Percentiles rank a stretch among this genome's conserved stretches.
These are phyloP conservation scores for Hypomecis atomaria DNA, from an alignment of 2,888 invertebrate species.

Conservation along the genomic window DNA sequence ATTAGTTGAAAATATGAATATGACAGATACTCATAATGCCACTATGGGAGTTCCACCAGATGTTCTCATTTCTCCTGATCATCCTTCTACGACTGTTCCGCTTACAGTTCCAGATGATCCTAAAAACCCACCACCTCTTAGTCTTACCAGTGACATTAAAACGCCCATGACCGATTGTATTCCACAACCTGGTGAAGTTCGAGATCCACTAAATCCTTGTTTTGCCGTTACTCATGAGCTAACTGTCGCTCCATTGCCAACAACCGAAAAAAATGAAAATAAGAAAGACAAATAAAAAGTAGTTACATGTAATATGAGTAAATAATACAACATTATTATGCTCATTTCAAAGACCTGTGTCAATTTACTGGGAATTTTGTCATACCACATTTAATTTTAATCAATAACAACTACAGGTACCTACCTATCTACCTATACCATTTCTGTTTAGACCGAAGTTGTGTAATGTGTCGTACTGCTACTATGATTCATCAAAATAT, in stretches of 20 bases:
- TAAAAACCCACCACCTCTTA: slow-evolving; percentile 57
- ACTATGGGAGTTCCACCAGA: slow-evolving; percentile 38
- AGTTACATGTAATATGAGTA: too few species aligned
- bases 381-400: too few species aligned
- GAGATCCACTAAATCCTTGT: slow-evolving; percentile 78
- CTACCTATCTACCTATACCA: too few species aligned
- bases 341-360: background rate
- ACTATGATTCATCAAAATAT: slow-evolving; percentile 3
- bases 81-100: slow-evolving; percentile 43
- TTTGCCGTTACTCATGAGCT: slow-evolving; percentile 68
- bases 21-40: slow-evolving; percentile 45
- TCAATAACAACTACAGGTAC: too few species aligned
- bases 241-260: slow-evolving; percentile 69
- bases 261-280: slow-evolving; percentile 41
- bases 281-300: slow-evolving; percentile 32
- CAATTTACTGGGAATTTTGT: background rate
- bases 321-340: background rate
- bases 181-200: slow-evolving; percentile 57
- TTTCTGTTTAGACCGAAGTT: background rate
- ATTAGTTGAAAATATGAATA: slow-evolving; percentile 43
- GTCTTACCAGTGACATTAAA: slow-evolving; percentile 47
- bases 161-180: slow-evolving; percentile 57
- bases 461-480: background rate
- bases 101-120: slow-evolving; percentile 36
- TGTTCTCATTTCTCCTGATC: slow-evolving; percentile 44